phyloP scores from a whole-genome alignment of 1,140 invertebrate species.

The Maconellicoccus hirsutus region DNA sequence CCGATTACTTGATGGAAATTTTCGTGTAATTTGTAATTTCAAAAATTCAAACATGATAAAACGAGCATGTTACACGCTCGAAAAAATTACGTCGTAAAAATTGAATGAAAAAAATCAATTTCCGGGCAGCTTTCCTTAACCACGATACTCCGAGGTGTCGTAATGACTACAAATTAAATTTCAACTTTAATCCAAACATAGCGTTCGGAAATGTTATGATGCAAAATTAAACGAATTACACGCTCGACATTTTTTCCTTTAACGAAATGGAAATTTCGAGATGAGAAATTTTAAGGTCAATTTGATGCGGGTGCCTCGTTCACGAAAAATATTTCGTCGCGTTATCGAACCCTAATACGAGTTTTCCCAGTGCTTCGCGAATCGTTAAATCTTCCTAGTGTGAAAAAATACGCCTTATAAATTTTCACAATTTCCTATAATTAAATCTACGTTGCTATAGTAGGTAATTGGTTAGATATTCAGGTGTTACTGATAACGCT shows the following conservation, averaged over 20 bases:
- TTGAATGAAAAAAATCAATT: slow-evolving; percentile 5
- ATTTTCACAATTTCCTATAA: slow-evolving; percentile 6
- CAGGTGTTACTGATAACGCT: slow-evolving; percentile 3
- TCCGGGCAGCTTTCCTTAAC: not conserved
- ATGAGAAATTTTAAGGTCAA: too few species aligned
- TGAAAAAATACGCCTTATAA: not conserved
- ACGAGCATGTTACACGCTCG: not conserved
- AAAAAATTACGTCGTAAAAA: not conserved
- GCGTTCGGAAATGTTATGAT: not conserved
- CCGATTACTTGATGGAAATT: too few species aligned
- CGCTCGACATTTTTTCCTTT: not conserved
- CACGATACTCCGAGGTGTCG: not conserved
- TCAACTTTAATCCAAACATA: not conserved
- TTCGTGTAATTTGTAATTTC: not conserved
- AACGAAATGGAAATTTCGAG: not conserved
- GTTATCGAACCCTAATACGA: too few species aligned
- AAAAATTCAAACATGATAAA: not conserved
- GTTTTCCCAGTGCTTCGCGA: too few species aligned
- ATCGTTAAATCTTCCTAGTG: not conserved
- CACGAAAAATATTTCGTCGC: too few species aligned
- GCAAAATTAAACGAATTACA: too few species aligned
- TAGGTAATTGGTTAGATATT: not conserved
- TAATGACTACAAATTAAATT: not conserved
- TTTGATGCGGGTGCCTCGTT: too few species aligned
- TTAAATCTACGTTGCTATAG: not conserved